A percentile compares a stretch with the other conserved stretches of the same genome.
Evolutionary conservation across 2,113 vertebrate genomes (phyloP).

Genomic region (Aythya baeri): DNA sequence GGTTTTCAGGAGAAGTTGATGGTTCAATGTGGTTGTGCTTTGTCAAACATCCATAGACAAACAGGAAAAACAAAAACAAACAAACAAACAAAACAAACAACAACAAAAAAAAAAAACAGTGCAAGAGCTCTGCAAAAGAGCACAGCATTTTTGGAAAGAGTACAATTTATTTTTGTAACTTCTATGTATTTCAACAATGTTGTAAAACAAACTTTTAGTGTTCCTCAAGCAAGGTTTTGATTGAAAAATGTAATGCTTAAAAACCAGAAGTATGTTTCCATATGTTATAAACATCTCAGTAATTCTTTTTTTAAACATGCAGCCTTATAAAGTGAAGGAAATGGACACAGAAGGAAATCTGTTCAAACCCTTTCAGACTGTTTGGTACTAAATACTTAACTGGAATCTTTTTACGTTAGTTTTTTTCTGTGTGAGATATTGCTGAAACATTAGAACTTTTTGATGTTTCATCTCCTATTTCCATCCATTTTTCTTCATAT

Average conservation of each 20-base stretch:
- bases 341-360: neutral
- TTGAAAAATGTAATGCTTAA: constrained; percentile 51
- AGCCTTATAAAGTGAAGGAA: constrained; percentile 28
- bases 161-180: constrained; percentile 9
- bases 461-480: neutral
- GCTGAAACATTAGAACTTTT: neutral
- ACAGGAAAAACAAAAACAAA: neutral
- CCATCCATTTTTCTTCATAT: neutral
- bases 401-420: neutral
- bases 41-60: neutral
- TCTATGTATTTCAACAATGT: neutral
- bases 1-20: neutral
- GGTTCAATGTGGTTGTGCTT: neutral
- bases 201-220: constrained; percentile 14
- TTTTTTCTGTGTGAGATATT: neutral
- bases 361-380: neutral
- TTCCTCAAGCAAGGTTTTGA: constrained; percentile 7
- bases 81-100: too few species aligned
- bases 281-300: constrained; percentile 54
- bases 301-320: constrained; percentile 42
- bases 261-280: constrained; percentile 23
- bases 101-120: neutral
- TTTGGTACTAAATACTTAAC: constrained; percentile 15
- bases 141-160: neutral
- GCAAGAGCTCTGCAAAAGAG: neutral